These are phyloP conservation scores for Diachasmimorpha longicaudata DNA, from an alignment of 1,140 invertebrate genomes.

Conservation along the genomic window DNA sequence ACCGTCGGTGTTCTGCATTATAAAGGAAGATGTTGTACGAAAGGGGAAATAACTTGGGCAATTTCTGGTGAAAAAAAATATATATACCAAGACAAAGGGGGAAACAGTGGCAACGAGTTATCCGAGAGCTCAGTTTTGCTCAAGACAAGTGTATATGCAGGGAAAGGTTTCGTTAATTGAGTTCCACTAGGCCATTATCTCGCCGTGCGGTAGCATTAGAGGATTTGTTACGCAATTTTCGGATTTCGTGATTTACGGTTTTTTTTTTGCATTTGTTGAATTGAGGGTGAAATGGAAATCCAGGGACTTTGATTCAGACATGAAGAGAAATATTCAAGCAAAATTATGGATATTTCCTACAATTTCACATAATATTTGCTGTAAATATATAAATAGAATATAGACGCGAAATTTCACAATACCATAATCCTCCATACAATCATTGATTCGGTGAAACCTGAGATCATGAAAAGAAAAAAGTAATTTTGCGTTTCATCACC, in stretches of 20 bases:
- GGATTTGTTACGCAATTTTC: not conserved
- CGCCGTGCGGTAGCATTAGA: not conserved
- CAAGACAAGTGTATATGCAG: too few relatives aligned
- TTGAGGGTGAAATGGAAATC: too few relatives aligned
- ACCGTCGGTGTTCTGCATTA: not conserved
- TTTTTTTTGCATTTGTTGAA: too few relatives aligned
- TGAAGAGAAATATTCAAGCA: too few relatives aligned
- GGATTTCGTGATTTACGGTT: not conserved
- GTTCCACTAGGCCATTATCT: not conserved
- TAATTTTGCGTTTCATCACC: not conserved
- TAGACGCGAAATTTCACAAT: too few relatives aligned
- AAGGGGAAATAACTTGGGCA: constrained; percentile 4
- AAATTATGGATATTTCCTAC: too few relatives aligned
- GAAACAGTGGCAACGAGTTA: not conserved
- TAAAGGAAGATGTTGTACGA: not conserved
- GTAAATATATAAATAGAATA: too few relatives aligned
- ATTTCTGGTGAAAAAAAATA: not conserved
- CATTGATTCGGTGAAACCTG: not conserved
- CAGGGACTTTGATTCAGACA: too few relatives aligned
- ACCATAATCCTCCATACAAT: not conserved
- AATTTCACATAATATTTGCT: too few relatives aligned
- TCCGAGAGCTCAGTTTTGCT: not conserved
- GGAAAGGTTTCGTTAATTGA: constrained; percentile 1
- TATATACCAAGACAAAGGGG: not conserved
- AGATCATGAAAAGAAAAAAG: not conserved